Evolutionary conservation across 2,888 invertebrate species (phyloP), one percentile per base, ranked within the genome.

Genomic region (Sturmia bella): DNA sequence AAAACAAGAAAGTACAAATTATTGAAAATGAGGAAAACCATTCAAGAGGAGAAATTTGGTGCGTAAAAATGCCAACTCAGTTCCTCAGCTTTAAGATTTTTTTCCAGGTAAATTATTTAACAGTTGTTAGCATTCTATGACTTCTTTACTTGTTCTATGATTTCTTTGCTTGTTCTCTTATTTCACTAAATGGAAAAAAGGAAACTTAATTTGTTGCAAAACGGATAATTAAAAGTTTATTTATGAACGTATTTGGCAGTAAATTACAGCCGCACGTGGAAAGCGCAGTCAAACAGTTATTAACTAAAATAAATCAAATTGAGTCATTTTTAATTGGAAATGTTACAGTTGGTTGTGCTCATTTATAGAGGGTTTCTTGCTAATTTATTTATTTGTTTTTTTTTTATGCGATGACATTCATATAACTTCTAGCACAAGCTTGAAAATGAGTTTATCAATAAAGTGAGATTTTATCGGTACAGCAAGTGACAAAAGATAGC

Each of bases 1-100:
- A 15, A n/a, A 13, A 21, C 15, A 43, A 24, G 32, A 68, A 13
- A 27, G 9, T 11, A 43, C 24, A 24, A 32, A 7, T 32, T 32
- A 32, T 7, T 32, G 32, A 32, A 32, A 6, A 32, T 37, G 45
- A 7, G 1, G 5, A 11, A 13, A 24, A 13, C 4, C 43, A 21
- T 54, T 54, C 3, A 54, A 24, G 63, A 9, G 32, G 13, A 63
- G 9, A 56, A 13, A 13, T 57, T 54, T 17, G 27, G 56, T 69
- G 61, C 68, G 56, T 79, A 69, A 70, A 69, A 59, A 37, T 77
- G 68, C 72, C n/a, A n/a, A 76, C 66, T 59, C 56, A 80, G 77
- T 68, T 81, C n/a, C n/a, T n/a, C n/a, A n/a, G n/a, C 19, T 39
- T n/a, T 17, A 19, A 2, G 13, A 7, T 32, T 56, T 12, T n/a